These are phyloP conservation scores for Tetramorium simillimum DNA, from an alignment of 1,140 invertebrate species.

Conservation along the genomic window DNA sequence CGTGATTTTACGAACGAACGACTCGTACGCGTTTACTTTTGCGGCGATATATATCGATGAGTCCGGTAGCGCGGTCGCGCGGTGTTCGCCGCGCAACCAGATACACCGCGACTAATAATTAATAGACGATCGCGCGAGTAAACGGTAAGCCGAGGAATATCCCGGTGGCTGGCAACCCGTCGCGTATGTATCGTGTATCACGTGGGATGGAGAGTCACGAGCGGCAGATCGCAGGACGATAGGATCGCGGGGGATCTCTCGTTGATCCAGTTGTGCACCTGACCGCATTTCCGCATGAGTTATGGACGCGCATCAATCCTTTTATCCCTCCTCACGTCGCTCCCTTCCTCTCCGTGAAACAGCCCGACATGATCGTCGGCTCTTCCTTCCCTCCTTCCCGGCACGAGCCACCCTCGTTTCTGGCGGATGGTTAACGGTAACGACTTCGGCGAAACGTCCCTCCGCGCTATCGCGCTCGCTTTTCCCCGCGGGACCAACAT, in stretches of 20 bases:
- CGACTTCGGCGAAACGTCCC: slow-evolving; percentile 67
- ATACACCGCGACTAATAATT: slow-evolving; percentile 35
- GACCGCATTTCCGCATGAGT: slow-evolving; percentile 81
- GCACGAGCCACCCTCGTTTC: slow-evolving; percentile 64
- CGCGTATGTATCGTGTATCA: slow-evolving; percentile 71
- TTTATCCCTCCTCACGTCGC: slow-evolving; percentile 32
- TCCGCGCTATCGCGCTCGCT: slow-evolving; percentile 64
- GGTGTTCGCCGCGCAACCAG: slow-evolving; percentile 10
- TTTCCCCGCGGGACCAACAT: slow-evolving; percentile 65
- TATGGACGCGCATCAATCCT: slow-evolving; percentile 77
- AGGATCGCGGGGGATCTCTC: slow-evolving; percentile 73
- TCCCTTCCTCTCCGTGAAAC: not conserved
- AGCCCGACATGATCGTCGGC: slow-evolving; percentile 24
- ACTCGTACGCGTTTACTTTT: not conserved
- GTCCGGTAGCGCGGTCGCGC: slow-evolving; percentile 20
- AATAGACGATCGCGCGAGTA: slow-evolving; percentile 48
- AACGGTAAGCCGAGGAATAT: slow-evolving; percentile 41
- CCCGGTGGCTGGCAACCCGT: slow-evolving; percentile 62
- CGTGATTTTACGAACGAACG: not conserved
- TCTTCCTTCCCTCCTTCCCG: slow-evolving; percentile 43
- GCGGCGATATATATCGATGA: slow-evolving; percentile 34
- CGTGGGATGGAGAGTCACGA: slow-evolving; percentile 72
- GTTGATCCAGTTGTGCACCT: slow-evolving; percentile 83
- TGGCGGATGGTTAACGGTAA: slow-evolving; percentile 65
- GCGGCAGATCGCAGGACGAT: slow-evolving; percentile 74